Conservation (phyloP, 2,797 vertebrate species). For the Enteromius mattozi region DNA sequence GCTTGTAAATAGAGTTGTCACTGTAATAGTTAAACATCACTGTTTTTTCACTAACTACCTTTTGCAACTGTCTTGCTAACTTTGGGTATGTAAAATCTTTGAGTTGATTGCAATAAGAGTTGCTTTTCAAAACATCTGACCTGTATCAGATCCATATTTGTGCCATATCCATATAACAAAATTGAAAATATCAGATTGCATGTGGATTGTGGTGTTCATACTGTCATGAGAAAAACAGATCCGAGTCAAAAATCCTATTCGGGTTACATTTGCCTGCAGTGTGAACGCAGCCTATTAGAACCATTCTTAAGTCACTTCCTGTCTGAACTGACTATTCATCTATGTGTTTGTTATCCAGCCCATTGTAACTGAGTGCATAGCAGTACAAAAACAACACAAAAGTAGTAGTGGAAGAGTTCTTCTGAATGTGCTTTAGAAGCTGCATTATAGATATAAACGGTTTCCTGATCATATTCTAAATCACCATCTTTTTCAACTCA, state of each 20-base stretch:
- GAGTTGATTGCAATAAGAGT: not conserved
- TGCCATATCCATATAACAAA: not conserved
- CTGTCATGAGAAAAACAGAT: not conserved
- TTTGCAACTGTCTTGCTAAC: not conserved
- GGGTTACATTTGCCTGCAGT: not conserved
- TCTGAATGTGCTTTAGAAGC: conserved; percentile 5
- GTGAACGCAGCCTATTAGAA: conserved; percentile 34
- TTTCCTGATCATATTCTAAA: not conserved
- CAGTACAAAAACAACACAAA: not conserved
- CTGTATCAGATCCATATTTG: not conserved
- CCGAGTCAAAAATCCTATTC: not conserved
- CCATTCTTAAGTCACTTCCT: conserved; percentile 37
- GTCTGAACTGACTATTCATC: conserved; percentile 35
- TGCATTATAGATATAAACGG: not conserved
- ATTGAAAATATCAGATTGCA: not conserved
- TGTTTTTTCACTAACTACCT: not conserved
- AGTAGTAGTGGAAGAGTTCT: not conserved
- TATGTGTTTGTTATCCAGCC: conserved; percentile 24
- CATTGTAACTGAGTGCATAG: not conserved
- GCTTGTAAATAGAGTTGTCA: not conserved
- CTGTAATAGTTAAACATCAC: not conserved
- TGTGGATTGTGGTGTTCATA: not conserved
- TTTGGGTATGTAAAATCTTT: not conserved
- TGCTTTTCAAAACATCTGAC: not conserved
- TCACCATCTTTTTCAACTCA: not conserved